Evolutionary conservation across 1,140 invertebrate genomes (phyloP).

Genomic region (Gonatopus flavifemur): DNA sequence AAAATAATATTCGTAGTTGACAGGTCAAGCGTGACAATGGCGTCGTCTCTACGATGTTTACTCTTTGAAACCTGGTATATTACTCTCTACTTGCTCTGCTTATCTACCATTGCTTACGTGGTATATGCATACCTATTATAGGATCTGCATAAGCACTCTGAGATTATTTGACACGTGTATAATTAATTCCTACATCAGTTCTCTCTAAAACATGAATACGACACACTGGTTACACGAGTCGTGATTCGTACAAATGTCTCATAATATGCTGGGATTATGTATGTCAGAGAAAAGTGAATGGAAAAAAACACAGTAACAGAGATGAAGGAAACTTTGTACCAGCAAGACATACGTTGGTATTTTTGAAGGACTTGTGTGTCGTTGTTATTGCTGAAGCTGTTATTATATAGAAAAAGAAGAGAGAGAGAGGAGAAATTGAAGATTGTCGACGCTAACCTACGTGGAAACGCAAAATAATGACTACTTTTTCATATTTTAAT

Average conservation of each 20-base stretch:
- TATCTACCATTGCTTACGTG: conserved; percentile 6
- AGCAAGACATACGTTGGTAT: too few relatives aligned
- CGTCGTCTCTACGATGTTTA: conserved; percentile 31
- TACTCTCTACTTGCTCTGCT: conserved; percentile 15
- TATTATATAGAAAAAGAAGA: too few relatives aligned
- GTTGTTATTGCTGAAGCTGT: too few relatives aligned
- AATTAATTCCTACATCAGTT: conserved; percentile 35
- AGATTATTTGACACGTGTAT: conserved; percentile 42
- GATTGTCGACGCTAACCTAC: conserved; percentile 31
- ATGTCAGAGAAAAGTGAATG: conserved; percentile 17
- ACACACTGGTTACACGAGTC: conserved; percentile 9
- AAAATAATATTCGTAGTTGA: conserved; percentile 13
- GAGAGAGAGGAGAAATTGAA: not conserved
- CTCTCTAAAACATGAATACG: conserved; percentile 11
- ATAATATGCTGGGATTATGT: conserved; percentile 13
- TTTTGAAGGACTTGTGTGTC: too few relatives aligned
- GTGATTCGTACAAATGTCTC: not conserved
- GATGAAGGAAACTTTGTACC: too few relatives aligned
- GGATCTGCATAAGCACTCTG: conserved; percentile 28
- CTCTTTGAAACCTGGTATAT: conserved; percentile 21
- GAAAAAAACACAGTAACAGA: too few relatives aligned
- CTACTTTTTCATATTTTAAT: conserved; percentile 48
- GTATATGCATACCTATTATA: not conserved
- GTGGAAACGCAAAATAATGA: conserved; percentile 42
- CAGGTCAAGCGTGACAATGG: conserved; percentile 29